Conservation (phyloP, 2,888 invertebrate species). For the Actias luna region DNA sequence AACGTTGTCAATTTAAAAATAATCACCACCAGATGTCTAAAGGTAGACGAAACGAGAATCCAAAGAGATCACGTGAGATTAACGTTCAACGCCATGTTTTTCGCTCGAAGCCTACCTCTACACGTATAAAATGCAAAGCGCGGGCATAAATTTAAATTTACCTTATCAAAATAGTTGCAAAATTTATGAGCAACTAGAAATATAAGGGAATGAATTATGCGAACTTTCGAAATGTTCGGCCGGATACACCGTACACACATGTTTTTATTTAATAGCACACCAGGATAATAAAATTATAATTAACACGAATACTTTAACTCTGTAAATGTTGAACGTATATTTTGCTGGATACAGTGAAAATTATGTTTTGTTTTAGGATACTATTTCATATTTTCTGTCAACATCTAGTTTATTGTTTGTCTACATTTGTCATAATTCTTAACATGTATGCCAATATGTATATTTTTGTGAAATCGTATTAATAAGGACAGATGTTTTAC, state of each 20-base stretch:
- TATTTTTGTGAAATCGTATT: too few relatives aligned
- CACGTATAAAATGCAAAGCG: constrained; percentile 70
- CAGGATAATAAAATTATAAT: constrained; percentile 9
- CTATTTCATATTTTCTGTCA: too few relatives aligned
- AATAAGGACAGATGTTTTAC: too few relatives aligned
- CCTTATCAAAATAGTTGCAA: constrained; percentile 74
- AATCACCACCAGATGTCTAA: constrained; percentile 44
- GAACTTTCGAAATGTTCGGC: constrained; percentile 44
- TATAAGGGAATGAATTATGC: constrained; percentile 62
- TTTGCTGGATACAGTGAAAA: background rate
- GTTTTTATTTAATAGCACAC: constrained; percentile 18
- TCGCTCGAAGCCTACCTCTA: constrained; percentile 61
- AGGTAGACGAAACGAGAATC: constrained; percentile 22
- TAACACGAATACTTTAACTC: background rate
- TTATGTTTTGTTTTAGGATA: background rate
- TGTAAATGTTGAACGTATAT: background rate
- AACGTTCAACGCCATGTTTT: constrained; percentile 54
- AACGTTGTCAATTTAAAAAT: constrained; percentile 15
- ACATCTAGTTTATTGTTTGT: too few relatives aligned
- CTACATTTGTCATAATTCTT: too few relatives aligned
- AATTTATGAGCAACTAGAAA: constrained; percentile 67
- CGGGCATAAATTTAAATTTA: constrained; percentile 76
- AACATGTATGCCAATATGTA: too few relatives aligned
- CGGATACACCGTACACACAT: constrained; percentile 8
- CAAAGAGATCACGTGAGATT: constrained; percentile 72